Base-by-base conservation (phyloP, 2,113 vertebrate species). In the Smithornis capensis region DNA sequence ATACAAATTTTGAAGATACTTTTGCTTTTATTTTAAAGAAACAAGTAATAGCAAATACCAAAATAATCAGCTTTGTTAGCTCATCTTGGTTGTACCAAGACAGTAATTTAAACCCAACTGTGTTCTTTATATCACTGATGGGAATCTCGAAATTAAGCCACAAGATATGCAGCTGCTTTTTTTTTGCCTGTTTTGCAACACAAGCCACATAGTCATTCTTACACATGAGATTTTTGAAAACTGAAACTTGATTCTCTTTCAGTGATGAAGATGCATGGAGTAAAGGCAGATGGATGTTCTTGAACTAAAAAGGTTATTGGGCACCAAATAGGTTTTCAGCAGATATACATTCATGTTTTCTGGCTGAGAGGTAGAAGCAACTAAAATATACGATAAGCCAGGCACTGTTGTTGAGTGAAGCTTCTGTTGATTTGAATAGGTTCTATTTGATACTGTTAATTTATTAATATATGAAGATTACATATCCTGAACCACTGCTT, bases 71-170 rank as follows among this genome's bases (percentile, higher is more conserved):
- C 71, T 90, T 80, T 88, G 47, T 67, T 91, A 93, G 68, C 77
- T 64, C 45, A 47, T 86, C 42, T 63, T 67, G 10, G 10, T 90
- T 77, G 22, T 44, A 78, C 19, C 60, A 80, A 97, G 50, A 23
- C 52, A 52, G 35, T 63, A 85, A 83, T 95, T 95, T 94, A 92
- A 95, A 53, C n/a, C 37, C 42, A 85, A 69, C 47, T 85, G 35
- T 85, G 33, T 91, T 76, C 49, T 88, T 90, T 80, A 11, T 80
- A 70, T 80, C 45, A 82, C n/a, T 68, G 53, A 71, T 60, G 45
- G 60, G 49, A 91, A 88, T 67, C 55, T 85, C 83, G 64, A 94
- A 70, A 90, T 91, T 74, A 91, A 93, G 28, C 28, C 75, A 85
- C 70, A 85, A 64, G 87, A 52, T 52, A 85, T 42, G 90, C 79